phyloP scores from a whole-genome alignment of 2,888 invertebrate genomes.

The Monopis laevigella region DNA sequence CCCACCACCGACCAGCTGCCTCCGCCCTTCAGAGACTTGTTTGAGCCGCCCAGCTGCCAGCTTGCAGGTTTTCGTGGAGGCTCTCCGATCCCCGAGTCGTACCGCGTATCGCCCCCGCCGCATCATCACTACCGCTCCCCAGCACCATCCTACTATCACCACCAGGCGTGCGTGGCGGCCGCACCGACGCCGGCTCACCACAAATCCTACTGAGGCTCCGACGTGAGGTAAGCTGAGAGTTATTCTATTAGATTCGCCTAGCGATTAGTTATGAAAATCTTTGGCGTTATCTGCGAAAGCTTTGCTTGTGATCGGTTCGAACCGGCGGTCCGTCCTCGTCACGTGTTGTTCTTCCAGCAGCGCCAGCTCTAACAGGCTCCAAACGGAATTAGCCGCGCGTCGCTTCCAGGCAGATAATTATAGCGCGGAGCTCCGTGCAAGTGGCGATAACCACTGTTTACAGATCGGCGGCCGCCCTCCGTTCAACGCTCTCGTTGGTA shows the following conservation, averaged over 20 bases:
- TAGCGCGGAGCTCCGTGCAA: conserved; percentile 56
- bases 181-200: conserved; percentile 50
- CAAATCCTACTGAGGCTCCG: conserved; percentile 64
- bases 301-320: conserved; percentile 15
- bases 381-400: conserved; percentile 59
- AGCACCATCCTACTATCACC: conserved; percentile 62
- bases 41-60: conserved; percentile 63
- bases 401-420: conserved; percentile 61
- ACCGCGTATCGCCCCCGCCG: conserved; percentile 54
- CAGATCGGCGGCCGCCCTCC: conserved; percentile 60
- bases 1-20: conserved; percentile 51
- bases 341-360: conserved; percentile 65
- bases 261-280: conserved; percentile 31
- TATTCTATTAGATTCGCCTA: conserved; percentile 20
- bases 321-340: conserved; percentile 39
- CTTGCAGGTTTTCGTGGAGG: conserved; percentile 58
- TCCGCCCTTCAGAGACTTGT: conserved; percentile 54
- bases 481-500: conserved; percentile 54
- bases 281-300: conserved; percentile 21
- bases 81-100: conserved; percentile 46
- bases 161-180: conserved; percentile 69
- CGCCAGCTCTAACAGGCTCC: conserved; percentile 54
- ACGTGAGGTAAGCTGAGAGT: conserved; percentile 33
- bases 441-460: conserved; percentile 64
- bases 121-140: conserved; percentile 58